Evolutionary conservation across 2,797 vertebrate species (phyloP), one percentile per base, ranked within the genome.

Genomic region (Intellagama lesueurii): DNA sequence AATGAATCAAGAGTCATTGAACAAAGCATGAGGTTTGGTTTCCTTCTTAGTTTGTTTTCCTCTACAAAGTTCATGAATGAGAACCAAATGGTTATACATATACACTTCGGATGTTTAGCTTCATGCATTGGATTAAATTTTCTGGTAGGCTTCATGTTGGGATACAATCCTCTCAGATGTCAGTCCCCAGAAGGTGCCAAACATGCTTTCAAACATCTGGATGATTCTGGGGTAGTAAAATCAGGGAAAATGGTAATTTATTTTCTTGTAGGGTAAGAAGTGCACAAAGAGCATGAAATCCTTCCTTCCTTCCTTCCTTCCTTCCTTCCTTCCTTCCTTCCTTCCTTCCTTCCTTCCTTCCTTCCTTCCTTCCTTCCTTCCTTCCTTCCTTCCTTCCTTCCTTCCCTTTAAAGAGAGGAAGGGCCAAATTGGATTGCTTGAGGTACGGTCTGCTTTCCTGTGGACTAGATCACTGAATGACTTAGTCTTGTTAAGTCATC

Each of bases 1-100:
- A 90, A 77, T 86, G 78, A 24, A 52, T 30, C 9, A 32, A 32
- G 32, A 44, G 72, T 89, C 92, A 73, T 24, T n/a, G 73, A 73
- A 86, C 49, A n/a, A 22, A 35, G 82, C 66, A n/a, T 44, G 9
- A 24, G 60, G 44, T 60, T 70, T 35, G 24, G 44, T 83, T 92
- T 91, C 56, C 32, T 83, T 47, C 22, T 81, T 88, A 19, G 76
- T 60, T 44, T 73, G 16, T 64, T 84, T 66, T 84, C 30, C 17
- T 32, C 56, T 49, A 87, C 47, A 77, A 64, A 49, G 16, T 28
- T 35, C 4, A 6, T 30, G 83, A 88, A 86, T 11, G 19, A 86
- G 81, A 92, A 80, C 7, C 0, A 0, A 73, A 82, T 75, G 56
- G 78, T 11, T 17, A 91, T 3, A 47, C 85, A 3, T 35, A 6